These are phyloP conservation scores for Antidorcas marsupialis DNA, from an alignment of 2,113 vertebrate genomes.

Conservation along the genomic window DNA sequence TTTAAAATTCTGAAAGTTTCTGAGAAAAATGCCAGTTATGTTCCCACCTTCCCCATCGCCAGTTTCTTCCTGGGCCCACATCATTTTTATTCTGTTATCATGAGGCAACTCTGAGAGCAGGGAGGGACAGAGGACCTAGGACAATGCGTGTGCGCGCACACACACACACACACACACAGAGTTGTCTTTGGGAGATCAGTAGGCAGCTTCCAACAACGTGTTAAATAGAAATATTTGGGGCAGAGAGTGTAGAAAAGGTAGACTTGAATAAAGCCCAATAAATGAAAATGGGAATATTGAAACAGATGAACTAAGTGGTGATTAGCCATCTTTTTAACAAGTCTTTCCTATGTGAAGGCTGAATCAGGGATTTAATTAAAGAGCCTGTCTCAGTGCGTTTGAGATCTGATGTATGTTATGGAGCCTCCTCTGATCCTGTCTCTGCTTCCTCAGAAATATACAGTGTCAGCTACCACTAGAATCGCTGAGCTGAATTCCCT, in stretches of 20 bases:
- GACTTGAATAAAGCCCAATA: neutral
- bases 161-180: neutral
- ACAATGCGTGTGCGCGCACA: fast-evolving
- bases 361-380: neutral
- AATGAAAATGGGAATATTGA: neutral
- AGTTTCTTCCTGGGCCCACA: slow-evolving; percentile 6
- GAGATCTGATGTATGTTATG: neutral
- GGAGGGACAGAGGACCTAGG: neutral
- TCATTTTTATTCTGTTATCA: neutral
- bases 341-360: neutral
- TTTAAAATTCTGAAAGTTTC: slow-evolving; percentile 34
- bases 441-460: neutral
- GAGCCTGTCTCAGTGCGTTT: neutral
- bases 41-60: neutral
- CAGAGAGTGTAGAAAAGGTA: neutral
- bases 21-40: slow-evolving; percentile 20
- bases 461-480: neutral
- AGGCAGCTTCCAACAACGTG: neutral
- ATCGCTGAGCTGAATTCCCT: neutral
- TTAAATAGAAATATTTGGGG: neutral
- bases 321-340: neutral
- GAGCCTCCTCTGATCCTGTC: neutral
- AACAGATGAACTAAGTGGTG: neutral
- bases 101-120: neutral
- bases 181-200: neutral